These are phyloP conservation scores for Ennomos fuscantarius DNA, from an alignment of 2,888 invertebrate species.

Conservation along the genomic window DNA sequence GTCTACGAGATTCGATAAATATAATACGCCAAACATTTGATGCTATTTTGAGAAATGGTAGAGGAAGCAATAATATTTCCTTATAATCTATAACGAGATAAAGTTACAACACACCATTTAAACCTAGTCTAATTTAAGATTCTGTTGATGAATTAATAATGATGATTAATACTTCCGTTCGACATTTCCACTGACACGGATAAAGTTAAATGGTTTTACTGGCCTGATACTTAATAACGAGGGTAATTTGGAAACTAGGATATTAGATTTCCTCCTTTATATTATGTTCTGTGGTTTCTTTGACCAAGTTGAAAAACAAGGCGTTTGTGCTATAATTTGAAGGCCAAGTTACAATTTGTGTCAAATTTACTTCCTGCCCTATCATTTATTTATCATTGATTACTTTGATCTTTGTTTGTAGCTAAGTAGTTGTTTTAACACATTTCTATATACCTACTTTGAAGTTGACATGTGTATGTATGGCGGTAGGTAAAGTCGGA, in stretches of 20 bases:
- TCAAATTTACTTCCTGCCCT: slow-evolving; percentile 2
- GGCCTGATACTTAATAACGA: slow-evolving; percentile 15
- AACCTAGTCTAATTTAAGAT: slow-evolving; percentile 1
- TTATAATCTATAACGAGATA: too few species aligned
- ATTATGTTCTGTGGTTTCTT: neutral
- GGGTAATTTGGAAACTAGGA: slow-evolving; percentile 8
- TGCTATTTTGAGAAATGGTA: too few species aligned
- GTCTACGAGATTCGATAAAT: too few species aligned
- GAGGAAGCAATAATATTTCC: too few species aligned
- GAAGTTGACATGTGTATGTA: neutral
- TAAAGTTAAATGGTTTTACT: slow-evolving; percentile 11
- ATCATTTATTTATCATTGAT: slow-evolving; percentile 1
- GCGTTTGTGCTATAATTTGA: neutral
- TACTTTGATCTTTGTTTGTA: neutral
- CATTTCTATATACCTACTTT: neutral
- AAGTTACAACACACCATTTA: neutral
- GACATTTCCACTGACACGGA: slow-evolving; percentile 12
- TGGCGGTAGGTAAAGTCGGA: too few species aligned
- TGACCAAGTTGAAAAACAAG: slow-evolving; percentile 1
- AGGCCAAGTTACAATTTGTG: neutral
- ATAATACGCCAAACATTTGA: too few species aligned
- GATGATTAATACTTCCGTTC: slow-evolving; percentile 1
- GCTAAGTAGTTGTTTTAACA: neutral
- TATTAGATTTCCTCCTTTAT: too few species aligned
- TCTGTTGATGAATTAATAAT: slow-evolving; percentile 10